A percentile compares a stretch with the other conserved stretches of the same genome.
phyloP scores from a whole-genome alignment of 2,797 vertebrate genomes.

The Rhodeus uyekii region DNA sequence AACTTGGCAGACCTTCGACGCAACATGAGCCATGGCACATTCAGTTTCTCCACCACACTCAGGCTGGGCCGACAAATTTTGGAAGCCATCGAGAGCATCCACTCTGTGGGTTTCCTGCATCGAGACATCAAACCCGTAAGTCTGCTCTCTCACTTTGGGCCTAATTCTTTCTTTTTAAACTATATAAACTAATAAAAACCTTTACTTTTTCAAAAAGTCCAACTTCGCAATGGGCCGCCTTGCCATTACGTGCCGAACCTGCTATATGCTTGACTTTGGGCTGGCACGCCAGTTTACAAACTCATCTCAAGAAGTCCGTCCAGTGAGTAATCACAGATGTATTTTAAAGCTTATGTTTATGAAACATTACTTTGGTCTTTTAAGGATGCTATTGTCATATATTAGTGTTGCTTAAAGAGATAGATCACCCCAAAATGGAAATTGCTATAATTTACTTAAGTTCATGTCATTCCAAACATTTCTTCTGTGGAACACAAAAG shows the following conservation, averaged over 20 bases:
- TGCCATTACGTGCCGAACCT: slow-evolving; percentile 92
- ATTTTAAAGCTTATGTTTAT: slow-evolving; percentile 1
- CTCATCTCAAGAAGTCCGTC: slow-evolving; percentile 93
- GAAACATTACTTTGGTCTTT: neutral
- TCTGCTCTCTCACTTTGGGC: neutral
- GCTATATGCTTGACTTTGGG: slow-evolving; percentile 98
- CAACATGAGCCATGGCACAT: slow-evolving; percentile 89
- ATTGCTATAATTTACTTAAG: neutral
- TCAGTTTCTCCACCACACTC: slow-evolving; percentile 91
- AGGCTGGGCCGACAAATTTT: slow-evolving; percentile 94
- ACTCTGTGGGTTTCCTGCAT: slow-evolving; percentile 97
- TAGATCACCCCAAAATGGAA: slow-evolving; percentile 1
- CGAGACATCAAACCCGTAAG: slow-evolving; percentile 98
- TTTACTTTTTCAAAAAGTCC: slow-evolving; percentile 84
- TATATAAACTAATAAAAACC: slow-evolving; percentile 40
- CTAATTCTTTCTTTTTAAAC: neutral
- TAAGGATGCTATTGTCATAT: neutral
- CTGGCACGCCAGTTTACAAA: slow-evolving; percentile 96
- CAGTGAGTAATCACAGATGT: slow-evolving; percentile 67
- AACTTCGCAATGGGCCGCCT: slow-evolving; percentile 95
- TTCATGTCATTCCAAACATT: neutral
- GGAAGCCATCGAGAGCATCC: slow-evolving; percentile 97
- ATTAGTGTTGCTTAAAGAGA: slow-evolving; percentile 62
- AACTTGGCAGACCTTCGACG: slow-evolving; percentile 96
- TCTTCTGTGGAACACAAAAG: neutral